Base-by-base conservation (phyloP, 2,113 vertebrate species). In the Xiphophorus couchianus region DNA sequence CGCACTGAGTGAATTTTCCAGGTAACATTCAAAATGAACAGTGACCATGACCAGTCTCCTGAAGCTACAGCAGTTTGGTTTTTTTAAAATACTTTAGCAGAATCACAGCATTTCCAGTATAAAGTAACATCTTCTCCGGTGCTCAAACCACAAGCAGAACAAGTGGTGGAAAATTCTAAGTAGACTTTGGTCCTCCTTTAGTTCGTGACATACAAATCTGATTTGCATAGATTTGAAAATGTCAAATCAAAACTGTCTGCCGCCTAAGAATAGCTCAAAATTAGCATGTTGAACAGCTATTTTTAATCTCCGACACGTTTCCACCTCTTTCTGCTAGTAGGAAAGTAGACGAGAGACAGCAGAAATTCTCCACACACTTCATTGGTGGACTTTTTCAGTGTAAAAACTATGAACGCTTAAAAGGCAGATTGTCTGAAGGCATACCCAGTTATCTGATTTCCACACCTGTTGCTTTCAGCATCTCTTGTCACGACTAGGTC, bases 151-250 rank as follows among this genome's bases (percentile, higher is more conserved):
- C 83, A 73, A 69, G 64, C 25, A 48, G 66, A 84, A 76, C 33
- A 72, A 62, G 29, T 69, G 72, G 71, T 68, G 72, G 42, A 73
- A 64, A 44, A 73, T 63, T 54, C 29, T 14, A 69, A 54, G 58
- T 44, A 48, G 61, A 44, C 51, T 37, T 71, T 25, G n/a, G 37
- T 72, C 22, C 29, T 35, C 62, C 65, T 67, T 69, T 44, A 28
- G 25, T 30, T 62, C 5, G 30, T 31, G 78, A 79, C 75, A 80
- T 48, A 58, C 76, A 90, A 82, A 85, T 84, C 76, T 27, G 70
- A 28, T 76, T 70, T 71, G 71, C 75, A 81, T 78, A 69, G 81
- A 84, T 87, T 83, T 84, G 73, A 86, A 84, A 87, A 82, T 84
- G 77, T 74, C 39, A 14, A 63, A 62, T 51, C 62, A 77, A 74